A percentile compares a stretch with the other conserved stretches of the same genome.
These are phyloP conservation scores for Brachyhypopomus gauderio DNA, from an alignment of 2,113 vertebrate genomes.

Conservation along the genomic window DNA sequence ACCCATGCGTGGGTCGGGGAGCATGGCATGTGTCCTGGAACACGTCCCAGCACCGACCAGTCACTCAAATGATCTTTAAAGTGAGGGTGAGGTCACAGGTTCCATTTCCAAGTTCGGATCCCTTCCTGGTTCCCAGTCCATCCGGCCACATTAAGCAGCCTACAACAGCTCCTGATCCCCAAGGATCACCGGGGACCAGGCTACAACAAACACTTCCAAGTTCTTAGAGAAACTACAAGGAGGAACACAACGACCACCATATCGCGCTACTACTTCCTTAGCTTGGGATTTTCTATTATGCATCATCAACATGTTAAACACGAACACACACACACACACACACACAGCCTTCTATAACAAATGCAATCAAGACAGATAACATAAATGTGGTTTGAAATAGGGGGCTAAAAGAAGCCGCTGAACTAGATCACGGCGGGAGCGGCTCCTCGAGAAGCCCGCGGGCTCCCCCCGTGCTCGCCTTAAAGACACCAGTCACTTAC, in stretches of 20 bases:
- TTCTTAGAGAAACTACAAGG: no score
- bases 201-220: no score
- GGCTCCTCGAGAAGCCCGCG: constrained; percentile 17
- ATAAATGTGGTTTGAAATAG: constrained; percentile 19
- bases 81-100: background rate
- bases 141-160: no score
- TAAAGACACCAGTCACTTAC: constrained; percentile 78
- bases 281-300: no score
- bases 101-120: background rate
- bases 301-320: background rate
- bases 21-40: no score
- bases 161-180: no score
- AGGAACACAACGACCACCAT: no score
- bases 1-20: no score
- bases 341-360: constrained; percentile 21
- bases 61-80: background rate
- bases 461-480: background rate
- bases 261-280: background rate
- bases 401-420: constrained; percentile 43
- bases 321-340: constrained; percentile 43
- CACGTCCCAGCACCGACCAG: background rate
- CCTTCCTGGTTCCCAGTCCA: no score
- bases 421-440: constrained; percentile 43
- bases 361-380: constrained; percentile 33
- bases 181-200: no score